Base-by-base conservation (phyloP, 2,113 vertebrate species). In the Pimephales promelas region DNA sequence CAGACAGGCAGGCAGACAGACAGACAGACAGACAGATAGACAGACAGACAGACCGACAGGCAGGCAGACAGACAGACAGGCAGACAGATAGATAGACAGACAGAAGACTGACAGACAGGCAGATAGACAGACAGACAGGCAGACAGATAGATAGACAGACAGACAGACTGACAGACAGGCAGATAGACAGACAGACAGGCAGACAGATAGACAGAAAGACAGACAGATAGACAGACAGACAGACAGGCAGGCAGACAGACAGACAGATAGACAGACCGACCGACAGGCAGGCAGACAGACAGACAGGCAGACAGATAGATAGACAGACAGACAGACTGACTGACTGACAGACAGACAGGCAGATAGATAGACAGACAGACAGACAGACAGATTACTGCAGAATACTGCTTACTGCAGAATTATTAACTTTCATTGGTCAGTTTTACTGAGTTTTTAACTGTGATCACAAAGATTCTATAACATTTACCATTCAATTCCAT, bases 241-340 rank as follows among this genome's bases (percentile, higher is more conserved):
- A 49, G 45, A 14, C 0, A 47, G 45, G 4, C 0, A 47, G 45
- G 4, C 0, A 47, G 45, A 14, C 0, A 47, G 47, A 16, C 0
- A 16, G 47, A 5, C 0, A 49, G 13, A 47, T 4, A 47, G 3
- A 4, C 0, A 3, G 8, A 9, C 0, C 3, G 43, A 45, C 0
- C 3, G 10, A 45, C 0, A 10, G 43, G 3, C 0, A 3, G 10
- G 3, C 0, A 9, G 36, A 0, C 0, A 40, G 36, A 0, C 0
- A 9, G 36, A 2, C 1, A 10, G 10, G 1, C 0, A 10, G 43
- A 11, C 0, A 10, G 43, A 11, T 0, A 3, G 10, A 11, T 2
- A 0, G 36, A 8, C 0, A 8, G 7, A 2, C 0, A 40, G 36
- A 0, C 0, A 8, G 36, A 8, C 0, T 8, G 2, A 11, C 0